Evolutionary conservation across 2,113 vertebrate species (phyloP).

Genomic region (Platysternon megacephalum): DNA sequence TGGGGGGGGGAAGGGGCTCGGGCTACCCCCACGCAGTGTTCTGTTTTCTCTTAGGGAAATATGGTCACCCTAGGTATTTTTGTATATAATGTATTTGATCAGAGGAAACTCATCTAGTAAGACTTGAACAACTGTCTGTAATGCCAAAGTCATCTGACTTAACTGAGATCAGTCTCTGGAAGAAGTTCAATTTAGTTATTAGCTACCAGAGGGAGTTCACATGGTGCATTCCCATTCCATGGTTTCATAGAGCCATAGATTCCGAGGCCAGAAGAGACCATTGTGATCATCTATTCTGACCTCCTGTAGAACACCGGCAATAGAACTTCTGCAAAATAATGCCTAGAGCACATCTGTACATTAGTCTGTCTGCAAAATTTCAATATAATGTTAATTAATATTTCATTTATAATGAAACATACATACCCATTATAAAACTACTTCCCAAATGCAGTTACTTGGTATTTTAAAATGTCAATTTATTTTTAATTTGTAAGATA

Average conservation of each 20-base stretch:
- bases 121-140: not conserved
- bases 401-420: not conserved
- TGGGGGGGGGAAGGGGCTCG: too few species aligned
- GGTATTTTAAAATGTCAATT: not conserved
- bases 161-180: not conserved
- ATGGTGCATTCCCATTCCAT: not conserved
- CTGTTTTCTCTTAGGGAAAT: too few species aligned
- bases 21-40: not conserved
- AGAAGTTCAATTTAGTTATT: not conserved
- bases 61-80: not conserved
- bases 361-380: not conserved
- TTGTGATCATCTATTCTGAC: not conserved
- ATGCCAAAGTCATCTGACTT: not conserved
- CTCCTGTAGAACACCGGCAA: not conserved
- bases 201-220: conserved; percentile 38
- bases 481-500: not conserved
- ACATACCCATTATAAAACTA: not conserved
- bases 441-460: not conserved
- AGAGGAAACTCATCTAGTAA: not conserved
- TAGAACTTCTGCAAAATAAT: not conserved
- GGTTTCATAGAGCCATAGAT: not conserved
- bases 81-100: not conserved
- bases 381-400: not conserved
- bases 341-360: not conserved
- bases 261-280: not conserved